Base-by-base conservation (phyloP, 2,797 vertebrate species). In the Ceyx erithaca region DNA sequence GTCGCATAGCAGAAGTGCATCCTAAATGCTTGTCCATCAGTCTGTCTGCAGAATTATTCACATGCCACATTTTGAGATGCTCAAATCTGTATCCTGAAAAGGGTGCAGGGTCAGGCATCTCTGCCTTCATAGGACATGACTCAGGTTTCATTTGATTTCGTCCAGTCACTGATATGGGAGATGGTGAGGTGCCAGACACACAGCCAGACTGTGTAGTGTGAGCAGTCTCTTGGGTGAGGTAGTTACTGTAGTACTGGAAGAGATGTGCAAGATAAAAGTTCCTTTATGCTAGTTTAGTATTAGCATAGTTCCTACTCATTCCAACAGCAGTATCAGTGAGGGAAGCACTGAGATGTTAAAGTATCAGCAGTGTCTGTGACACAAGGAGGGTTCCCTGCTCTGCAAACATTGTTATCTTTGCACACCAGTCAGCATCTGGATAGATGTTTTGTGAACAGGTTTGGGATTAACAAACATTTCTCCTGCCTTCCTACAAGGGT, bases 21-120 rank as follows among this genome's bases (percentile, higher is more conserved):
- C 52, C 87, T 77, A 83, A 75, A 70, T 58, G 54, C 16, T 83
- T 0, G 0, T 87, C 0, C 0, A 30, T 78, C 46, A 20, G 13
- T 62, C 89, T 89, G 31, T 62, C 51, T 81, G 68, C 41, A 71
- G 69, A 87, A 82, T 80, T 87, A 83, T 64, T 79, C 20, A 68
- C 87, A 83, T 80, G 16, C 15, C 14, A n/a, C 49, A 6, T 68
- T 49, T 73, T 85, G 82, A 67, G 89, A 70, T 78, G 45, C 41
- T 75, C 22, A 68, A 3, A 61, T 75, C 23, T 26, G 40, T 87
- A 55, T 28, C 19, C 52, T 57, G 62, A 77, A 92, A 82, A 33
- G 28, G 28, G 35, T 54, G 31, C 30, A 51, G n/a, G 14, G 41
- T 76, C 31, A 87, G 55, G 58, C 37, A 57, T 37, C 35, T 67